These are phyloP conservation scores for Helicoverpa armigera DNA, from an alignment of 1,140 invertebrate genomes.

Conservation along the genomic window DNA sequence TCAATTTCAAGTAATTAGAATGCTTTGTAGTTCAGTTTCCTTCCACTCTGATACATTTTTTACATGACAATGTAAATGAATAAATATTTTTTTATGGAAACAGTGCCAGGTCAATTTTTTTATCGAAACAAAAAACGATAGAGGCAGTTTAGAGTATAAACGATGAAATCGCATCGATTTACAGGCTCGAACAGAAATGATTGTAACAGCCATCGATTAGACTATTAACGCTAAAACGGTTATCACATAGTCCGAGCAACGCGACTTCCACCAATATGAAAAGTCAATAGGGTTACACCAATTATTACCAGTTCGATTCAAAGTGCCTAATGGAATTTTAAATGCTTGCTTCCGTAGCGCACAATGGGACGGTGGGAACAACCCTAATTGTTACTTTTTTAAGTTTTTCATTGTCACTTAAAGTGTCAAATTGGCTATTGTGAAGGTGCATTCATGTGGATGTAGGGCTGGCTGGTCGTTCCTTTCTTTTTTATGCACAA, in stretches of 20 bases:
- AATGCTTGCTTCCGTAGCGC: slow-evolving; percentile 70
- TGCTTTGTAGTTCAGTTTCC: background rate
- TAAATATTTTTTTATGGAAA: background rate
- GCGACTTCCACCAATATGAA: slow-evolving; percentile 33
- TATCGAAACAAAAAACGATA: background rate
- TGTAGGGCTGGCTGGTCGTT: slow-evolving; percentile 36
- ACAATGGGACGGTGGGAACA: slow-evolving; percentile 60
- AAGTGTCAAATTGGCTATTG: slow-evolving; percentile 77
- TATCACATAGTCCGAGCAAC: slow-evolving; percentile 34
- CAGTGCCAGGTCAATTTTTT: background rate
- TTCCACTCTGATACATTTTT: background rate
- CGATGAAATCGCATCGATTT: slow-evolving; percentile 4
- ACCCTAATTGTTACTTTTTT: slow-evolving; percentile 71
- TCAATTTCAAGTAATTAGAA: slow-evolving; percentile 42
- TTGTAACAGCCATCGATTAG: slow-evolving; percentile 17
- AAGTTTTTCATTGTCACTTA: slow-evolving; percentile 68
- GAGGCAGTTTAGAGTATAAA: too few relatives aligned
- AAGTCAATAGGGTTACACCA: slow-evolving; percentile 61
- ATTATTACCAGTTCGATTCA: slow-evolving; percentile 67
- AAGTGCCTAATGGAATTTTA: slow-evolving; percentile 78
- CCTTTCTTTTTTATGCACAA: slow-evolving; percentile 21
- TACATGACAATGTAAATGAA: background rate
- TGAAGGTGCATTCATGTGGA: slow-evolving; percentile 64
- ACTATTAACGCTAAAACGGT: slow-evolving; percentile 11
- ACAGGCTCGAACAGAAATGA: slow-evolving; percentile 2